A percentile compares a stretch with the other conserved stretches of the same genome.
These are phyloP conservation scores for Herpetotheres cachinnans DNA, from an alignment of 2,113 vertebrate species.

Conservation along the genomic window DNA sequence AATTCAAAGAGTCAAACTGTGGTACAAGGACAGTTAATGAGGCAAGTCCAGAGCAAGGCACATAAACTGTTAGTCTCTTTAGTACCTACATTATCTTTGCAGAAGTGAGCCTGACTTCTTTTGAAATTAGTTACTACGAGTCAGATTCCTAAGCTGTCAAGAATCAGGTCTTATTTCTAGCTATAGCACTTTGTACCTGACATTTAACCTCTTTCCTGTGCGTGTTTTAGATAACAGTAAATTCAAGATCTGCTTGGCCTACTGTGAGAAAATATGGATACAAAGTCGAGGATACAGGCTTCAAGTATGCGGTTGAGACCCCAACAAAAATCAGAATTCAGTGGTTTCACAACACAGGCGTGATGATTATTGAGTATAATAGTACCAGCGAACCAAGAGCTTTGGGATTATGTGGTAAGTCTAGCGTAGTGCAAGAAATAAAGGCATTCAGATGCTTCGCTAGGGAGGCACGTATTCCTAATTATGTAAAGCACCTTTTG, in stretches of 20 bases:
- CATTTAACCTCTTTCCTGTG: neutral
- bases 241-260: slow-evolving; percentile 85
- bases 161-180: neutral
- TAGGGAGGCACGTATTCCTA: neutral
- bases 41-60: neutral
- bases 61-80: neutral
- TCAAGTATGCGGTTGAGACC: slow-evolving; percentile 89
- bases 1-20: neutral
- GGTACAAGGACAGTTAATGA: neutral
- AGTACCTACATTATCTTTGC: neutral
- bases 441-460: neutral
- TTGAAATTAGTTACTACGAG: neutral
- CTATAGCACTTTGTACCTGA: neutral
- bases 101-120: neutral
- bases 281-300: slow-evolving; percentile 91
- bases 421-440: neutral
- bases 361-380: slow-evolving; percentile 90
- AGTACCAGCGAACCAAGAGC: slow-evolving; percentile 74
- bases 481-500: neutral
- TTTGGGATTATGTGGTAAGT: slow-evolving; percentile 88
- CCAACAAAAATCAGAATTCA: slow-evolving; percentile 87
- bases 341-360: slow-evolving; percentile 93
- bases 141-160: neutral
- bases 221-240: slow-evolving; percentile 82
- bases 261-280: slow-evolving; percentile 90